Evolutionary conservation across 2,888 invertebrate species (phyloP).

Genomic region (Dermolepida albohirtum): DNA sequence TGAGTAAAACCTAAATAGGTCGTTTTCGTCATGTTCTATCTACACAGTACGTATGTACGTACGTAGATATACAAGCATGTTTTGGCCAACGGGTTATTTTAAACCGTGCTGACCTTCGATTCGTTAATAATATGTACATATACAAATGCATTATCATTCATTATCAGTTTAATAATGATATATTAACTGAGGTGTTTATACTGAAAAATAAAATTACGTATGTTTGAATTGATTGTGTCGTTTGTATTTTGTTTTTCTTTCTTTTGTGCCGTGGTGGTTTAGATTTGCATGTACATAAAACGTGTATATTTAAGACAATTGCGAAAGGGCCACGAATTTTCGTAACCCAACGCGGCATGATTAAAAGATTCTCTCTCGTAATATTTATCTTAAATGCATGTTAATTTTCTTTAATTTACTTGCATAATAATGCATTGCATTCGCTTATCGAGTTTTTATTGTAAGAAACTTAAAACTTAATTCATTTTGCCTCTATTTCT

Average conservation of each 20-base stretch:
- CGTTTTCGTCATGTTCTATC: too few species aligned
- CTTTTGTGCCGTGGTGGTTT: background rate
- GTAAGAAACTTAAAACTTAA: too few species aligned
- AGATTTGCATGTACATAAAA: background rate
- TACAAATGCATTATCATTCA: slow-evolving; percentile 13
- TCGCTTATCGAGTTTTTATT: too few species aligned
- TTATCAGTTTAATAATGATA: slow-evolving; percentile 12
- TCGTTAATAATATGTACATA: slow-evolving; percentile 5
- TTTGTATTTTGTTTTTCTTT: too few species aligned
- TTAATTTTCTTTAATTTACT: background rate
- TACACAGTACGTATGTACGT: background rate
- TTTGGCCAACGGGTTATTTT: slow-evolving; percentile 2
- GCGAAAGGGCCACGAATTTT: background rate
- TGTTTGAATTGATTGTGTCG: background rate
- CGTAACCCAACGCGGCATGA: too few species aligned
- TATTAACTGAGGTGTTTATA: slow-evolving; percentile 6
- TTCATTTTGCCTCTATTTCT: too few species aligned
- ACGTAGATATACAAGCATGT: background rate
- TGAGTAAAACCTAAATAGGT: too few species aligned
- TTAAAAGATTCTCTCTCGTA: too few species aligned
- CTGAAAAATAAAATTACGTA: slow-evolving; percentile 14
- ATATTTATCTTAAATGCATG: too few species aligned
- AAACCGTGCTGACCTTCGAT: slow-evolving; percentile 14
- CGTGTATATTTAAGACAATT: background rate
- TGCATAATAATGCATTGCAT: too few species aligned